Evolutionary conservation across 2,113 vertebrate genomes (phyloP).

Genomic region (Mungos mungo): DNA sequence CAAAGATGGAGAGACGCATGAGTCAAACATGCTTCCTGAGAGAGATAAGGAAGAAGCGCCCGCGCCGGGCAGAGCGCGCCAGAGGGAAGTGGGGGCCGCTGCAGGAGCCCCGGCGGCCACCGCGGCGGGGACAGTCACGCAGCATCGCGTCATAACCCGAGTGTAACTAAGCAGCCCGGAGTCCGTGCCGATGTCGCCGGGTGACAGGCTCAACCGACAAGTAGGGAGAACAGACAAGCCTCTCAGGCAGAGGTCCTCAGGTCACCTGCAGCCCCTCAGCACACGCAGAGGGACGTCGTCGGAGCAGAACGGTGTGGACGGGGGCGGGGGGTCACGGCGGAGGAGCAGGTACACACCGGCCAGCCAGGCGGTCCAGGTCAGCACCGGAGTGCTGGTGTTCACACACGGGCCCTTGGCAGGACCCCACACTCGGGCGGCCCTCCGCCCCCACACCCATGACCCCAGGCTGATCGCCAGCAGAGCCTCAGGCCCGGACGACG

Average conservation of each 20-base stretch:
- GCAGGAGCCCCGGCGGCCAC: not conserved
- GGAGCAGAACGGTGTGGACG: fast-evolving
- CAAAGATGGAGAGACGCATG: not conserved
- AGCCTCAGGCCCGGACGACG: fast-evolving
- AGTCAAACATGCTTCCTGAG: not conserved
- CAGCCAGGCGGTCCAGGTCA: not conserved
- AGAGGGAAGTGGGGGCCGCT: not conserved
- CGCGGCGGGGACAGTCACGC: fast-evolving
- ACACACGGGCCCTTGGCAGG: fast-evolving
- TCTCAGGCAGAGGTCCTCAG: not conserved
- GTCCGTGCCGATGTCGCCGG: not conserved
- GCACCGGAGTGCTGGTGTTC: fast-evolving
- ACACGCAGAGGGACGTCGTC: not conserved
- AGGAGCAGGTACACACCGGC: too few relatives aligned
- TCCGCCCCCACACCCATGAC: not conserved
- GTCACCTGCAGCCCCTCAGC: too few relatives aligned
- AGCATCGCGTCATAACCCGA: not conserved
- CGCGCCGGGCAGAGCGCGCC: fast-evolving
- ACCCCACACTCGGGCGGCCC: fast-evolving
- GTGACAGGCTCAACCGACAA: not conserved
- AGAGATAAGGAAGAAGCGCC: not conserved
- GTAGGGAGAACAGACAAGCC: not conserved
- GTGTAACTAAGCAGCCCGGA: not conserved
- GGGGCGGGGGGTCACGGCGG: fast-evolving
- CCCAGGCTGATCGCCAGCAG: not conserved